These are phyloP conservation scores for Acanthosepion esculentum DNA, from an alignment of 2,888 invertebrate species.

Conservation along the genomic window DNA sequence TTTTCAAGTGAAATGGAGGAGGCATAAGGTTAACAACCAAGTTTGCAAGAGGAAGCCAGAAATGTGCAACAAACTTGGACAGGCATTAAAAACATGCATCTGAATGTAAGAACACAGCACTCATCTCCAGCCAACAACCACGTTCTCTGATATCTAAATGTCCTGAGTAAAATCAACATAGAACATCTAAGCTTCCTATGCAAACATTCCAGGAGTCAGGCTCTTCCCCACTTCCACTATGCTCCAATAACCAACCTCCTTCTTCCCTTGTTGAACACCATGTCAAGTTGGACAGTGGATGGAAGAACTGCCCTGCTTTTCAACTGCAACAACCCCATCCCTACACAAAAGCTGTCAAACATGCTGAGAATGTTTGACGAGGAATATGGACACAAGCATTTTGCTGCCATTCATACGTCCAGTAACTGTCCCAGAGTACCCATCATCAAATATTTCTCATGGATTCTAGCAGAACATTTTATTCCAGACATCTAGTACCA, in stretches of 20 bases:
- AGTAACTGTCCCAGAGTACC: neutral
- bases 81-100: neutral
- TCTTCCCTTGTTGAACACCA: neutral
- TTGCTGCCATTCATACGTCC: neutral
- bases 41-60: neutral
- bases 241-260: neutral
- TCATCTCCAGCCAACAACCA: neutral
- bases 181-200: neutral
- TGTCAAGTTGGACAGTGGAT: neutral
- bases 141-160: neutral
- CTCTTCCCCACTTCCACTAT: neutral
- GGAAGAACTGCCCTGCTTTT: neutral
- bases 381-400: constrained; percentile 2
- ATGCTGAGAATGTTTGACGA: neutral
- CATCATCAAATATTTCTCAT: neutral
- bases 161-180: neutral
- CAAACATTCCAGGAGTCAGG: neutral
- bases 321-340: neutral
- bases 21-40: neutral
- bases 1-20: neutral
- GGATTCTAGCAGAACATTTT: neutral
- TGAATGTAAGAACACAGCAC: neutral
- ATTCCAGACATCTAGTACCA: neutral
- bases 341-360: neutral
- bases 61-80: neutral